Percentiles rank a stretch among this genome's conserved stretches.
phyloP scores from a whole-genome alignment of 2,797 vertebrate species.

The Sebastes dallii region DNA sequence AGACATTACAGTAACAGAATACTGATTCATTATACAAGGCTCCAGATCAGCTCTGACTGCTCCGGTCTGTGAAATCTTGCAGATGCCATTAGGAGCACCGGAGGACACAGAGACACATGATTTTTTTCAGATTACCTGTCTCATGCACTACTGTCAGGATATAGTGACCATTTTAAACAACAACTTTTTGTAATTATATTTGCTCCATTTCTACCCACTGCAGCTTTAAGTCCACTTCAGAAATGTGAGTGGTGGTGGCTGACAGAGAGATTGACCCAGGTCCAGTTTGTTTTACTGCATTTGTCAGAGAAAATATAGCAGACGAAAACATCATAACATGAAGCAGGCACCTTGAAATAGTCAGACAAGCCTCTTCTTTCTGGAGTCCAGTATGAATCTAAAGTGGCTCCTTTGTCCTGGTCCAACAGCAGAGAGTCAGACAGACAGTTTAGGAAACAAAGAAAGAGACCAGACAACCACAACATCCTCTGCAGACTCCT shows the following conservation, averaged over 20 bases:
- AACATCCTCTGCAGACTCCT: slow-evolving; percentile 50
- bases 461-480: slow-evolving; percentile 51
- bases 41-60: no score
- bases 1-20: no score
- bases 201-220: no score
- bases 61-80: no score
- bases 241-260: not conserved
- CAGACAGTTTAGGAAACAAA: slow-evolving; percentile 60
- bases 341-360: not conserved
- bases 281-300: not conserved
- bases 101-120: no score
- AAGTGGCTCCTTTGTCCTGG: slow-evolving; percentile 50
- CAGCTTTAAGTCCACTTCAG: not conserved
- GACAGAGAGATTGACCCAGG: not conserved
- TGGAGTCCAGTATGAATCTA: not conserved
- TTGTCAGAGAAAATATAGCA: not conserved
- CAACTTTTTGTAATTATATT: no score
- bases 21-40: no score
- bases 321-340: not conserved
- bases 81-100: no score
- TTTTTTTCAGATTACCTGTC: no score
- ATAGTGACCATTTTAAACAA: no score
- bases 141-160: no score
- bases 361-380: not conserved
- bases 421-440: slow-evolving; percentile 33